Percentiles rank a stretch among this genome's conserved stretches.
These are phyloP conservation scores for Ophioninae sp. DNA, from an alignment of 2,888 invertebrate species.

Conservation along the genomic window DNA sequence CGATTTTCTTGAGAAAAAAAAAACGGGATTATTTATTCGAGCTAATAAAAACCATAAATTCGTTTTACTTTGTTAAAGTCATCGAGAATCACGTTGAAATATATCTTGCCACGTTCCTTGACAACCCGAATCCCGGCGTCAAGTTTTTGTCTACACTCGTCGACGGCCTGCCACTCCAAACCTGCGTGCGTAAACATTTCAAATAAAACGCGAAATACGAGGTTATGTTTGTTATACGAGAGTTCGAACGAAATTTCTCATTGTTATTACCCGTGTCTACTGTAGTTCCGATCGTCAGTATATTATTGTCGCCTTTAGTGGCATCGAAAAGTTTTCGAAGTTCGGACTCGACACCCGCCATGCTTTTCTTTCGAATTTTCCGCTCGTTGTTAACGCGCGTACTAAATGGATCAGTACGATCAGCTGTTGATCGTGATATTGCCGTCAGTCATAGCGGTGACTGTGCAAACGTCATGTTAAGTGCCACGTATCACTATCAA, in stretches of 20 bases:
- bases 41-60: not conserved
- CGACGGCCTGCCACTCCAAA: slow-evolving; percentile 74
- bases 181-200: slow-evolving; percentile 61
- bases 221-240: slow-evolving; percentile 27
- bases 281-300: slow-evolving; percentile 69
- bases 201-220: slow-evolving; percentile 24
- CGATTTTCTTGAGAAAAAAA: not conserved
- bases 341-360: slow-evolving; percentile 50
- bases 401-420: slow-evolving; percentile 25
- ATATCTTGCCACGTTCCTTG: slow-evolving; percentile 73
- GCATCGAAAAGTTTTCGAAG: slow-evolving; percentile 65
- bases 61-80: slow-evolving; percentile 69
- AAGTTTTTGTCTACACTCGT: slow-evolving; percentile 72
- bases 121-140: slow-evolving; percentile 63
- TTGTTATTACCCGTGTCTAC: slow-evolving; percentile 71
- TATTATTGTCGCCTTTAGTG: slow-evolving; percentile 62
- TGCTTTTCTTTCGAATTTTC: slow-evolving; percentile 32
- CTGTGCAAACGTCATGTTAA: slow-evolving; percentile 4
- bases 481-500: slow-evolving; percentile 45
- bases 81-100: slow-evolving; percentile 67
- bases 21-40: too few relatives aligned
- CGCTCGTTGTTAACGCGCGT: not conserved
- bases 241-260: not conserved
- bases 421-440: slow-evolving; percentile 37
- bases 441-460: not conserved